Evolutionary conservation across 2,113 vertebrate species (phyloP).

Genomic region (Egretta garzetta): DNA sequence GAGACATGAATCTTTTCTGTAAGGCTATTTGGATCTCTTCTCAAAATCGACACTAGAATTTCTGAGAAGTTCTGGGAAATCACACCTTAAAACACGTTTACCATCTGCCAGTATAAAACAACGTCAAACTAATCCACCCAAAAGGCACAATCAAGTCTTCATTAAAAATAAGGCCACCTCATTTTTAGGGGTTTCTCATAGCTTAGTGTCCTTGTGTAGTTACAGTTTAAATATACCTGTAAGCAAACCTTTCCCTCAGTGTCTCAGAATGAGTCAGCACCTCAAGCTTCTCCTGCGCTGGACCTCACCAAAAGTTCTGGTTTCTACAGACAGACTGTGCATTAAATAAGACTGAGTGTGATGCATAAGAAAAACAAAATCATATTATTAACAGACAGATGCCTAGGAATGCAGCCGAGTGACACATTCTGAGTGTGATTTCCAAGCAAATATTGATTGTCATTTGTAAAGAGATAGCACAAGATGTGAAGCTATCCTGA

Average conservation of each 20-base stretch:
- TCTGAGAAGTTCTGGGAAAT: not conserved
- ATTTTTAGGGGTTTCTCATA: constrained; percentile 13
- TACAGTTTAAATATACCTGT: not conserved
- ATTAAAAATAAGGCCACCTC: not conserved
- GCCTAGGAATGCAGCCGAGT: not conserved
- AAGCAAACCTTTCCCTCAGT: not conserved
- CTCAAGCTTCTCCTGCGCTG: constrained; percentile 5
- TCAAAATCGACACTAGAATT: not conserved
- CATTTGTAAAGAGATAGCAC: not conserved
- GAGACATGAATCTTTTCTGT: not conserved
- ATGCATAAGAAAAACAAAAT: not conserved
- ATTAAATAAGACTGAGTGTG: constrained; percentile 2
- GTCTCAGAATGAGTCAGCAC: constrained; percentile 6
- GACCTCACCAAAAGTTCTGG: not conserved
- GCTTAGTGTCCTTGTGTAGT: not conserved
- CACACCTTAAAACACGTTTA: not conserved
- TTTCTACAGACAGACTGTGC: not conserved
- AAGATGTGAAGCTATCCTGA: not conserved
- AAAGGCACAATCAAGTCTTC: constrained; percentile 16
- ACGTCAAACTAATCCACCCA: not conserved
- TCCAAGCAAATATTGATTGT: not conserved
- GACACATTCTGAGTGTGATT: not conserved
- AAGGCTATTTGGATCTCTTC: not conserved
- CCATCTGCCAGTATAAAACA: not conserved
- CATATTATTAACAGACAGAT: constrained; percentile 7